Base-by-base conservation (phyloP, 2,113 vertebrate genomes). In the Etheostoma spectabile region DNA sequence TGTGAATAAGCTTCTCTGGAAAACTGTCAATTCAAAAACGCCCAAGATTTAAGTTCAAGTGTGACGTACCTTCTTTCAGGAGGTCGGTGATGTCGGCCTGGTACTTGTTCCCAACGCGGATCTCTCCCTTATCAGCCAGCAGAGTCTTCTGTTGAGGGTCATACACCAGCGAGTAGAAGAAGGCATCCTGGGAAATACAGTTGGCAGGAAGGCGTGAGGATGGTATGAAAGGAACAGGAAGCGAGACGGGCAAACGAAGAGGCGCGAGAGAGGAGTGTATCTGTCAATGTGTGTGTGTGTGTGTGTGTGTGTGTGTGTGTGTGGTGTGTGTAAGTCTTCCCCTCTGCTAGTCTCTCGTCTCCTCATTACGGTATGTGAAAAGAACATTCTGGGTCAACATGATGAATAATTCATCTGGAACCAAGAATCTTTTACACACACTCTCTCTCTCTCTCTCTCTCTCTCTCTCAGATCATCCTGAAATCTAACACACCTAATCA, bases 111-210 rank as follows among this genome's bases (percentile, higher is more conserved):
- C 98, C 98, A 0, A 99, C 97, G 19, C 98, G 96, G 88, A 99
- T 99, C 93, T 99, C 98, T 35, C 98, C 98, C 88, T 99, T 99
- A 84, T 99, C 98, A n/a, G 98, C 98, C 5, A 99, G 93, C 56
- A 99, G 95, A 8, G 98, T 99, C 92, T 99, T 99, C 88, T 99
- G 98, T 86, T 99, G 98, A 73, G 98, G 98, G 95, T 99, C 98
- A 19, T 99, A 99, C 52, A 99, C 98, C 83, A 99, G 93, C 7
- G 98, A 99, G 94, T 99, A 99, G 95, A 99, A 99, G 95, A 99
- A 99, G 79, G 97, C 97, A 92, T 99, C 98, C 98, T 99, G 93
- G 75, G 70, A 84, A 91, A 91, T 69, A 76, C 27, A 86, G 49
- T 83, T 46, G 69, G 55, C 61, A 72, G 72, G 45, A 82, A 83